Percentiles rank a stretch among this genome's conserved stretches.
Evolutionary conservation across 2,797 vertebrate species (phyloP).

Genomic region (Pelodytes ibericus): DNA sequence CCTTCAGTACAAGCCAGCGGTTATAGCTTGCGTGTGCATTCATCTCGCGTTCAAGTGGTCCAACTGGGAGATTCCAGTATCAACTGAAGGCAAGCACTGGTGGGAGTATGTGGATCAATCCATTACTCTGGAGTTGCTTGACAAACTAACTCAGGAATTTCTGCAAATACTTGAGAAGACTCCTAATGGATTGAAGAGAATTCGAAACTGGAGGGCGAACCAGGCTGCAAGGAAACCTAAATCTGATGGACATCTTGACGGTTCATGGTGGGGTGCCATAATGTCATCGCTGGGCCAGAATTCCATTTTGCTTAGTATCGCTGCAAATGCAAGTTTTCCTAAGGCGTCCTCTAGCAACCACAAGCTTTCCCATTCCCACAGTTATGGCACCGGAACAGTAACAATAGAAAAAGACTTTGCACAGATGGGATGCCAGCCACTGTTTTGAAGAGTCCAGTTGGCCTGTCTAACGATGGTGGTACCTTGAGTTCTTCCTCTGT

Average conservation of each 20-base stretch:
- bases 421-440: slow-evolving; percentile 71
- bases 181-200: no score
- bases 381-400: slow-evolving; percentile 61
- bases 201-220: no score
- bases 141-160: no score
- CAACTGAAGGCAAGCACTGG: no score
- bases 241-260: slow-evolving; percentile 83
- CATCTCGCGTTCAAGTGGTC: no score
- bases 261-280: slow-evolving; percentile 78
- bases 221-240: slow-evolving; percentile 96
- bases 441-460: slow-evolving; percentile 78
- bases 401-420: slow-evolving; percentile 70
- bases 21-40: no score
- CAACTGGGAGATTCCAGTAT: no score
- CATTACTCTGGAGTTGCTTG: no score
- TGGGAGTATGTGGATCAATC: no score
- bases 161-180: no score
- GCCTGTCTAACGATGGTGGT: slow-evolving; percentile 75
- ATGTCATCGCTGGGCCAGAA: slow-evolving; percentile 86
- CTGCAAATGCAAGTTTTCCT: slow-evolving; percentile 83
- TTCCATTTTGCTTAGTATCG: slow-evolving; percentile 81
- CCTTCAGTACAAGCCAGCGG: no score
- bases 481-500: slow-evolving; percentile 84
- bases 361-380: slow-evolving; percentile 74
- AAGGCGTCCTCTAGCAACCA: slow-evolving; percentile 85